Evolutionary conservation across 2,113 vertebrate species (phyloP).

Genomic region (Alligator sinensis): DNA sequence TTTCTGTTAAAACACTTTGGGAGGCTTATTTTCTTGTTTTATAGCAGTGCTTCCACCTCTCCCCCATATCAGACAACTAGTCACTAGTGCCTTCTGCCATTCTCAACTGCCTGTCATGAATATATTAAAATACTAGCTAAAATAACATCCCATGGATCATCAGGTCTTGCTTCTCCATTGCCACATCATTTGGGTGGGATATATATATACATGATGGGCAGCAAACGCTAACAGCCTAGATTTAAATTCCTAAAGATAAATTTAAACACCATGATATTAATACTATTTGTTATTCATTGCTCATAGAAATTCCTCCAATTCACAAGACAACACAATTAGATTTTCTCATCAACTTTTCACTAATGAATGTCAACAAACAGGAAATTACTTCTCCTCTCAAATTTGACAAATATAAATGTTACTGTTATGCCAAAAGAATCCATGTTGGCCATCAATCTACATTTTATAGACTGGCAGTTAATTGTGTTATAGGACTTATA

Average conservation of each 20-base stretch:
- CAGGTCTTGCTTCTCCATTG: rapidly evolving
- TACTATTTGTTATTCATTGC: background rate
- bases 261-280: background rate
- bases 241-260: background rate
- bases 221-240: background rate
- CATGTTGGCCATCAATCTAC: background rate
- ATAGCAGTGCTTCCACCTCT: background rate
- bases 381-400: background rate
- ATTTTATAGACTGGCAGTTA: background rate
- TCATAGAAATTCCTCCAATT: background rate
- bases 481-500: background rate
- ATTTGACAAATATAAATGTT: background rate
- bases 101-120: background rate
- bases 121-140: background rate
- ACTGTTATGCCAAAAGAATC: background rate
- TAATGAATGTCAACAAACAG: background rate
- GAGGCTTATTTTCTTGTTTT: background rate
- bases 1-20: background rate
- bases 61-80: background rate
- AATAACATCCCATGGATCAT: background rate
- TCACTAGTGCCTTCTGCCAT: background rate
- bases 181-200: background rate
- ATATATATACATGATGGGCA: background rate
- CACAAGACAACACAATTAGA: rapidly evolving
- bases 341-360: background rate